These are phyloP conservation scores for Australoheros facetus DNA, from an alignment of 2,797 vertebrate genomes.

Conservation along the genomic window DNA sequence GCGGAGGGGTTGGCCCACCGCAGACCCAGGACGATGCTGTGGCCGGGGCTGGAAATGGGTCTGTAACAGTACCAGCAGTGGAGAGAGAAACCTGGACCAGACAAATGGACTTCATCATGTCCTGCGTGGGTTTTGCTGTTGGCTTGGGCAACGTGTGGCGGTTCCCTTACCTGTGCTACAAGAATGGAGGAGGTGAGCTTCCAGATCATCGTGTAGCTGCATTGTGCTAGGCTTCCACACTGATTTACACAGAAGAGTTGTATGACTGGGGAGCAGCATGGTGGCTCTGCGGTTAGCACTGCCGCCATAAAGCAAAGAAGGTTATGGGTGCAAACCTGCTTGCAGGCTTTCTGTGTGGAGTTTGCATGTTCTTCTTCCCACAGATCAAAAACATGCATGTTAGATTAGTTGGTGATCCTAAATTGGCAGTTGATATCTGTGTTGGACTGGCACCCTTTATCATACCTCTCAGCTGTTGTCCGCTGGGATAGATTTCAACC, in stretches of 20 bases:
- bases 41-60: constrained; percentile 47
- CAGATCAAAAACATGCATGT: background rate
- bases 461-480: background rate
- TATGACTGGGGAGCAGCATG: background rate
- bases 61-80: constrained; percentile 43
- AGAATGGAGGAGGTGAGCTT: constrained; percentile 87
- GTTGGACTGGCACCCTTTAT: background rate
- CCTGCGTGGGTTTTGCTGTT: constrained; percentile 87
- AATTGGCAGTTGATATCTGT: background rate
- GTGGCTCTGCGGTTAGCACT: background rate
- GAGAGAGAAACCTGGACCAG: constrained; percentile 87
- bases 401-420: background rate
- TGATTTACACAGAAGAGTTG: background rate
- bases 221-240: background rate
- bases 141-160: constrained; percentile 88
- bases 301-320: background rate
- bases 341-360: background rate
- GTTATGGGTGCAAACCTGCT: background rate
- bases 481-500: background rate
- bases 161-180: constrained; percentile 89
- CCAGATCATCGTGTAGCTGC: background rate
- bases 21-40: constrained; percentile 60
- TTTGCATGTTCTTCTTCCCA: background rate
- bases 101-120: constrained; percentile 91
- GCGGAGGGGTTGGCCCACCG: constrained; percentile 59